These are phyloP conservation scores for Agrilus planipennis DNA, from an alignment of 1,140 invertebrate species.

Conservation along the genomic window DNA sequence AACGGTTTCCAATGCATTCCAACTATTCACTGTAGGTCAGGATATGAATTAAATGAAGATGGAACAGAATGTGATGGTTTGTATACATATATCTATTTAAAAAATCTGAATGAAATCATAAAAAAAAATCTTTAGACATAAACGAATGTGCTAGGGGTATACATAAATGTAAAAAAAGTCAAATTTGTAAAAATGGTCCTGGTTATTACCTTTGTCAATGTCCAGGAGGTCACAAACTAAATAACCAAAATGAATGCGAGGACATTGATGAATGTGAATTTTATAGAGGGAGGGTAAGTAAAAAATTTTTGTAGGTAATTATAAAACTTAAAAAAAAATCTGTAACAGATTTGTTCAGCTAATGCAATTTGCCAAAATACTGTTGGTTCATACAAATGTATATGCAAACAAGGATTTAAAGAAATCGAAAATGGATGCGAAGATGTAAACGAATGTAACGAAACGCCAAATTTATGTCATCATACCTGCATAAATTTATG, in stretches of 20 bases:
- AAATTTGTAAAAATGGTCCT: slow-evolving; percentile 60
- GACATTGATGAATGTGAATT: slow-evolving; percentile 79
- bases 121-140: slow-evolving; percentile 41
- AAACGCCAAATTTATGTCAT: slow-evolving; percentile 55
- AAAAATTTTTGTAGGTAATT: not conserved
- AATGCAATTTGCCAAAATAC: slow-evolving; percentile 66
- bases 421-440: slow-evolving; percentile 43
- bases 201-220: slow-evolving; percentile 69
- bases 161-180: slow-evolving; percentile 54
- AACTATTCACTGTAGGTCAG: slow-evolving; percentile 35
- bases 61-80: slow-evolving; percentile 36
- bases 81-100: slow-evolving; percentile 2
- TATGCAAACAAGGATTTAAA: slow-evolving; percentile 63
- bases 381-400: slow-evolving; percentile 68
- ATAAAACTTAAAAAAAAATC: too few species aligned
- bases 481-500: slow-evolving; percentile 76
- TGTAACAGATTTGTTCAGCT: slow-evolving; percentile 39
- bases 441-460: slow-evolving; percentile 55
- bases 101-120: too few species aligned
- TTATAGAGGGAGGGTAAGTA: slow-evolving; percentile 26
- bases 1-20: slow-evolving; percentile 45
- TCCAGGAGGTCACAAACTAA: slow-evolving; percentile 45
- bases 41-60: slow-evolving; percentile 34
- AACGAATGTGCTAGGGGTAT: slow-evolving; percentile 56
- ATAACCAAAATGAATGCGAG: slow-evolving; percentile 54